A percentile compares a stretch with the other conserved stretches of the same genome.
These are phyloP conservation scores for Halocynthia roretzi DNA, from an alignment of 23 tunicate genomes.

Conservation along the genomic window DNA sequence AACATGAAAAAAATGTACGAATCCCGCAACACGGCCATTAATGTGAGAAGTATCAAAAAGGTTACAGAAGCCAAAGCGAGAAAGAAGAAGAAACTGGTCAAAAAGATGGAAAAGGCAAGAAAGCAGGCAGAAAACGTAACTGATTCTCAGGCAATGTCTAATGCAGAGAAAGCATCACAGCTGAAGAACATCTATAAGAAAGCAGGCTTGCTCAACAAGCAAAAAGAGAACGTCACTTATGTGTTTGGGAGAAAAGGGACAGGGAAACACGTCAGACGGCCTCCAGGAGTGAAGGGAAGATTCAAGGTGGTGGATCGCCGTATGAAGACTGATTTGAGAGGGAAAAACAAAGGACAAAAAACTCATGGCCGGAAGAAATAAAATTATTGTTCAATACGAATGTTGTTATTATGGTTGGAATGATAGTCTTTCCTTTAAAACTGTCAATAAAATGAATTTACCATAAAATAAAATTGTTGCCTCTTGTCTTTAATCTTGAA, in stretches of 20 bases:
- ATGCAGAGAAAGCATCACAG: slow-evolving; percentile 82
- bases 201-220: slow-evolving; percentile 71
- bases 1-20: slow-evolving; percentile 41
- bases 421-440: background rate
- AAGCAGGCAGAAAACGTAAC: slow-evolving; percentile 73
- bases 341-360: slow-evolving; percentile 29
- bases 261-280: slow-evolving; percentile 81
- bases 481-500: background rate
- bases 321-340: slow-evolving; percentile 94
- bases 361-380: slow-evolving; percentile 17
- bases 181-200: slow-evolving; percentile 76
- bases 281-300: slow-evolving; percentile 89
- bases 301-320: slow-evolving; percentile 87
- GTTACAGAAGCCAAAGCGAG: slow-evolving; percentile 95
- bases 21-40: slow-evolving; percentile 51
- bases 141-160: slow-evolving; percentile 61
- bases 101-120: slow-evolving; percentile 70
- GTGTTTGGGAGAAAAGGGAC: slow-evolving; percentile 79
- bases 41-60: slow-evolving; percentile 85
- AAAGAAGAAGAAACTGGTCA: slow-evolving; percentile 50
- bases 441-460: slow-evolving; percentile 6
- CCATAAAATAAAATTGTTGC: background rate
- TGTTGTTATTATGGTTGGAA: background rate
- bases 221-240: slow-evolving; percentile 89
- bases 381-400: background rate